phyloP scores from a whole-genome alignment of 2,797 vertebrate genomes.

The Sorex maritimensis region DNA sequence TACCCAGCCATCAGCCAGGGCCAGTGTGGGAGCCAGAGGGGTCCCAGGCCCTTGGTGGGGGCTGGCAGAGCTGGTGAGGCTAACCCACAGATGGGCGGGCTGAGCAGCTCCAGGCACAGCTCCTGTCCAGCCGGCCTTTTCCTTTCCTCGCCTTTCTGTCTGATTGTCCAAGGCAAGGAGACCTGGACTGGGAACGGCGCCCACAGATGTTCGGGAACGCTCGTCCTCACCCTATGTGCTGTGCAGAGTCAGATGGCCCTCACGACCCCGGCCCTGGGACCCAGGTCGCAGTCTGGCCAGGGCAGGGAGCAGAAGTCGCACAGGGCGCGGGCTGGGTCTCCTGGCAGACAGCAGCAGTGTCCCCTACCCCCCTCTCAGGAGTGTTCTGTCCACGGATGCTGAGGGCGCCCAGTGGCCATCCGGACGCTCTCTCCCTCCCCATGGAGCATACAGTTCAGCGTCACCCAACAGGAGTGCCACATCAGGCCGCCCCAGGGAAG shows the following conservation, averaged over 20 bases:
- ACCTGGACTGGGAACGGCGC: neutral
- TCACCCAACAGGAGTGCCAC: no score
- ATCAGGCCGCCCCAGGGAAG: no score
- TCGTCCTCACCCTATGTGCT: no score
- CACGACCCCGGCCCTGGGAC: neutral
- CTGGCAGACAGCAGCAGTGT: no score
- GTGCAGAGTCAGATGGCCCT: no score
- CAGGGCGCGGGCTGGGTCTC: neutral
- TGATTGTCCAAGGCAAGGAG: slow-evolving; percentile 23
- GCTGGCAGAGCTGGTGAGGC: slow-evolving; percentile 75
- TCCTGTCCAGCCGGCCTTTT: neutral
- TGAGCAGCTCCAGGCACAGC: neutral
- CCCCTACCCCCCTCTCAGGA: no score
- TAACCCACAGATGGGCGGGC: slow-evolving; percentile 1
- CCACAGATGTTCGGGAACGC: no score
- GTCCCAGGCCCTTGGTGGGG: neutral
- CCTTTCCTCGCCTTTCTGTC: neutral
- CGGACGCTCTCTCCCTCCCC: no score
- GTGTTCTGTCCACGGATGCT: no score
- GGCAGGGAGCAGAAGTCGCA: neutral
- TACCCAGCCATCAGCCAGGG: neutral
- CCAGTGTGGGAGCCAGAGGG: neutral
- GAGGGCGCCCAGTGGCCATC: no score
- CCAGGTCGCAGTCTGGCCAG: neutral
- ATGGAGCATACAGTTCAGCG: no score